These are phyloP conservation scores for Lagodon rhomboides DNA, from an alignment of 2,797 vertebrate genomes.

Conservation along the genomic window DNA sequence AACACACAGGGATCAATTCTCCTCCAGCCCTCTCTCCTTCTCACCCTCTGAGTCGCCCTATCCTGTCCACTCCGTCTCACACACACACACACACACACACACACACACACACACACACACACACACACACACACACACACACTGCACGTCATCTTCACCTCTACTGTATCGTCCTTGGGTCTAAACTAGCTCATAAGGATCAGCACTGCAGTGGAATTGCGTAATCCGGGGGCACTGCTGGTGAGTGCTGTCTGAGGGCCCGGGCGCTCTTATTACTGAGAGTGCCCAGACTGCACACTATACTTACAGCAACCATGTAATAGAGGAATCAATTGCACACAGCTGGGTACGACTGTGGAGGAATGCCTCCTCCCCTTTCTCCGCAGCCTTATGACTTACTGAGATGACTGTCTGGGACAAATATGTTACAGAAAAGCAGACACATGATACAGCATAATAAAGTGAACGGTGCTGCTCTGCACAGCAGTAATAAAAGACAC, in stretches of 20 bases:
- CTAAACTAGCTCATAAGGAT: constrained; percentile 77
- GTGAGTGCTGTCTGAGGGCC: constrained; percentile 67
- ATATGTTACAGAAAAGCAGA: constrained; percentile 29
- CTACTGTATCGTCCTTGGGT: constrained; percentile 77
- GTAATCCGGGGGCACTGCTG: constrained; percentile 68
- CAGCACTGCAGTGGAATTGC: constrained; percentile 80
- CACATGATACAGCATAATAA: constrained; percentile 24
- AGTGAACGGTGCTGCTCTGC: neutral
- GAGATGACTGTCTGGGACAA: constrained; percentile 48
- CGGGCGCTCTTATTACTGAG: constrained; percentile 73
- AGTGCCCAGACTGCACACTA: constrained; percentile 68
- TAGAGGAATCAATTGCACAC: constrained; percentile 72
- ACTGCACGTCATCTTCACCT: constrained; percentile 72
- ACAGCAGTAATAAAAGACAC: constrained; percentile 18
- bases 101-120: constrained; percentile 25
- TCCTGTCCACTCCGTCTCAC: constrained; percentile 32
- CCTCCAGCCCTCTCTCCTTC: constrained; percentile 33
- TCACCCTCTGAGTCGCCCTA: constrained; percentile 34
- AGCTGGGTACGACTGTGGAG: constrained; percentile 35
- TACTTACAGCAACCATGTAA: constrained; percentile 69
- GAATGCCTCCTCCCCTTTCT: constrained; percentile 49
- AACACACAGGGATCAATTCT: constrained; percentile 67
- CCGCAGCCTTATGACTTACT: constrained; percentile 38
- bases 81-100: constrained; percentile 25
- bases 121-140: constrained; percentile 22